phyloP scores from a whole-genome alignment of 2,888 invertebrate species.

The Caenorhabditis zanzibari region DNA sequence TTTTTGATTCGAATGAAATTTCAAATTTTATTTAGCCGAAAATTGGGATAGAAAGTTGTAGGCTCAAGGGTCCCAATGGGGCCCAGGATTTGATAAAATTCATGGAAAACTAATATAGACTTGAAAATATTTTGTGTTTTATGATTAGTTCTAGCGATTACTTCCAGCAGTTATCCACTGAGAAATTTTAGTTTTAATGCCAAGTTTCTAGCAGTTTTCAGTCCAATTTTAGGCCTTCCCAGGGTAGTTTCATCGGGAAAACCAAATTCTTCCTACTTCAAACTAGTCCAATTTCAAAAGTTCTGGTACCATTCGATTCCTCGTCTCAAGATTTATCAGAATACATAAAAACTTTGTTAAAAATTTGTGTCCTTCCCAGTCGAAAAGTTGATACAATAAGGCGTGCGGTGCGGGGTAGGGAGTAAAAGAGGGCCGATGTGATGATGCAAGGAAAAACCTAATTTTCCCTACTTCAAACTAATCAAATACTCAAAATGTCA shows the following conservation, averaged over 20 bases:
- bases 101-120: too few species aligned
- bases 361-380: slow-evolving; percentile 17
- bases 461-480: background rate
- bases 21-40: too few species aligned
- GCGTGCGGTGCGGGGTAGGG: background rate
- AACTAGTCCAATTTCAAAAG: background rate
- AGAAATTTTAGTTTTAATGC: slow-evolving; percentile 24
- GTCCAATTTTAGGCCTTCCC: slow-evolving; percentile 1
- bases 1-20: background rate
- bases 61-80: too few species aligned
- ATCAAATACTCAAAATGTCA: background rate
- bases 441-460: too few species aligned
- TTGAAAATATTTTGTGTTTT: too few species aligned
- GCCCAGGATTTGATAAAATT: too few species aligned
- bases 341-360: background rate
- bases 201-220: slow-evolving; percentile 14
- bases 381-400: slow-evolving; percentile 56
- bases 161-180: slow-evolving; percentile 17
- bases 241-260: background rate
- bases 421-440: slow-evolving; percentile 15
- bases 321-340: slow-evolving; percentile 18
- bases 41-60: too few species aligned
- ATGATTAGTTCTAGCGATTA: background rate
- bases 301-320: slow-evolving; percentile 25
- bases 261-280: background rate